A percentile compares a stretch with the other conserved stretches of the same genome.
Evolutionary conservation across 2,797 vertebrate species (phyloP).

Genomic region (Sebastes oblongus): DNA sequence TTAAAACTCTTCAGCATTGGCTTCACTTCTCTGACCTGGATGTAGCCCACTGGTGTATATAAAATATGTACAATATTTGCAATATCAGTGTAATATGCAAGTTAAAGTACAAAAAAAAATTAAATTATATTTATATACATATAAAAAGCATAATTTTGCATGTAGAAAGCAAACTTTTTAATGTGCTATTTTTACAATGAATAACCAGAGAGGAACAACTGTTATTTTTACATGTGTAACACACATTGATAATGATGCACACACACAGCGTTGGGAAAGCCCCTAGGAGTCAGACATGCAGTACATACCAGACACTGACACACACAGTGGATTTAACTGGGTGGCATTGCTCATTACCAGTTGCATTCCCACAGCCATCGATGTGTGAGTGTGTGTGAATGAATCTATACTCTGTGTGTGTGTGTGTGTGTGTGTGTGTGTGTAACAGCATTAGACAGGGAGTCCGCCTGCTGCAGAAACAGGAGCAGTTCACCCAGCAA

Average conservation of each 20-base stretch:
- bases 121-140: too few species aligned
- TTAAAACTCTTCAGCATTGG: too few species aligned
- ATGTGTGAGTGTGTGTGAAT: neutral
- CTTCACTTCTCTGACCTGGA: too few species aligned
- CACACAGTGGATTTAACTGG: slow-evolving; percentile 16
- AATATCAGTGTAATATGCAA: neutral
- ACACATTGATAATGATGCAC: neutral
- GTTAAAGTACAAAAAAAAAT: neutral
- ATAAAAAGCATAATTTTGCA: too few species aligned
- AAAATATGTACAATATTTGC: neutral
- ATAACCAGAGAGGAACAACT: neutral
- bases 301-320: slow-evolving; percentile 57
- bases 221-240: neutral
- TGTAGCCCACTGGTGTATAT: too few species aligned
- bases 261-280: slow-evolving; percentile 30
- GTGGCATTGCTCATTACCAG: slow-evolving; percentile 17
- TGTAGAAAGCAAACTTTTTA: neutral
- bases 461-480: slow-evolving; percentile 11
- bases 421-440: neutral
- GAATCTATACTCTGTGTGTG: neutral
- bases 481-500: slow-evolving; percentile 8
- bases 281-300: slow-evolving; percentile 39
- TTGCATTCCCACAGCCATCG: slow-evolving; percentile 25
- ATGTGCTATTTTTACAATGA: neutral
- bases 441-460: slow-evolving; percentile 19